phyloP scores from a whole-genome alignment of 1,140 invertebrate species.

The Drosophila rufa region DNA sequence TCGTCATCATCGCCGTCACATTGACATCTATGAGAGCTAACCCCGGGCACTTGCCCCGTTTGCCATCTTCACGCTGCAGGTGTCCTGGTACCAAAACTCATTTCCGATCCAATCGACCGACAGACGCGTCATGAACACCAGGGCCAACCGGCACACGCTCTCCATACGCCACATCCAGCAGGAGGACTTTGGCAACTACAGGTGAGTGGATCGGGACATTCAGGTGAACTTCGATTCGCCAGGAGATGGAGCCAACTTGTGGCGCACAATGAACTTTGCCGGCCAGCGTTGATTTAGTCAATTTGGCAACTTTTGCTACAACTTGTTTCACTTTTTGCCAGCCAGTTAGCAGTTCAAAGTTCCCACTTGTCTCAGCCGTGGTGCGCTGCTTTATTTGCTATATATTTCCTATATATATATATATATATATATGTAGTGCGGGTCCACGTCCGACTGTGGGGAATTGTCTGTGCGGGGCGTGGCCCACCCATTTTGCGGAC shows the following conservation, averaged over 20 bases:
- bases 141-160: slow-evolving; percentile 88
- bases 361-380: slow-evolving; percentile 31
- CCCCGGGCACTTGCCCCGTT: slow-evolving; percentile 13
- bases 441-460: slow-evolving; percentile 38
- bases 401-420: slow-evolving; percentile 26
- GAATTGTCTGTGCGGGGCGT: slow-evolving; percentile 43
- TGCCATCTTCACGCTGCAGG: slow-evolving; percentile 76
- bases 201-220: slow-evolving; percentile 84
- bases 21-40: slow-evolving; percentile 23
- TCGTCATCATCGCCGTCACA: slow-evolving; percentile 1
- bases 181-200: slow-evolving; percentile 90
- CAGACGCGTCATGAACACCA: slow-evolving; percentile 87
- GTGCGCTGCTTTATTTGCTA: slow-evolving; percentile 49
- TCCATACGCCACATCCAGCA: slow-evolving; percentile 88
- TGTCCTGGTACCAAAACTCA: slow-evolving; percentile 89
- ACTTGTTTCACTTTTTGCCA: slow-evolving; percentile 68
- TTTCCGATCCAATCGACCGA: slow-evolving; percentile 88
- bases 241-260: slow-evolving; percentile 36
- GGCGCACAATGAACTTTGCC: slow-evolving; percentile 55
- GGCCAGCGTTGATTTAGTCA: slow-evolving; percentile 75
- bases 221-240: slow-evolving; percentile 18
- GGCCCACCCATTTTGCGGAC: slow-evolving; percentile 65
- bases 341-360: slow-evolving; percentile 55
- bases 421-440: slow-evolving; percentile 28
- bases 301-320: slow-evolving; percentile 71